Evolutionary conservation across 2,888 invertebrate species (phyloP).

Genomic region (Lycaena phlaeas): DNA sequence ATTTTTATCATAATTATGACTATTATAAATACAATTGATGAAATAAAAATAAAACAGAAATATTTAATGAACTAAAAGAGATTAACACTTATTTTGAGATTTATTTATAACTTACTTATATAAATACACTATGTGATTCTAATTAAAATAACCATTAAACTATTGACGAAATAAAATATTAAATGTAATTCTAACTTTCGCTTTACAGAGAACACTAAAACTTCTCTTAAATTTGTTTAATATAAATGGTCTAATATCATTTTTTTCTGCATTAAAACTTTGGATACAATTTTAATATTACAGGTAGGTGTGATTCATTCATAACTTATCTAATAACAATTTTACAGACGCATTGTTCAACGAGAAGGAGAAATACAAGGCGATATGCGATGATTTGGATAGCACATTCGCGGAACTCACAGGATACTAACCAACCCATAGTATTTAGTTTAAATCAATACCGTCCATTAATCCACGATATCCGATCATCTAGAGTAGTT

Average conservation of each 20-base stretch:
- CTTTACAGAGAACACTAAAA: constrained; percentile 38
- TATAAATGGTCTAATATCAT: constrained; percentile 31
- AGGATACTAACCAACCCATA: constrained; percentile 84
- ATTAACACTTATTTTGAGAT: too few relatives aligned
- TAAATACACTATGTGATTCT: background rate
- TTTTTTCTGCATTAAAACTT: background rate
- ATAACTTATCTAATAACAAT: constrained; percentile 50
- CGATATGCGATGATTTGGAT: constrained; percentile 97
- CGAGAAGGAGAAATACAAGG: constrained; percentile 96
- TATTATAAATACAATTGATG: background rate
- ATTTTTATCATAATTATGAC: background rate
- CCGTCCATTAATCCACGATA: constrained; percentile 38
- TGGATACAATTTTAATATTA: too few relatives aligned
- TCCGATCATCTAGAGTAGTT: constrained; percentile 20
- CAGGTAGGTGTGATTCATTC: constrained; percentile 23
- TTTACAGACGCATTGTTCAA: constrained; percentile 87
- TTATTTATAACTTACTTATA: too few relatives aligned
- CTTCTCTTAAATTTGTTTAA: constrained; percentile 37
- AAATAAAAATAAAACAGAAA: background rate
- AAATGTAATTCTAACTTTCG: constrained; percentile 30
- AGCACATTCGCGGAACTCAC: constrained; percentile 97
- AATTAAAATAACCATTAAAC: background rate
- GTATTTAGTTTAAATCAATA: constrained; percentile 54
- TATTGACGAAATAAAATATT: constrained; percentile 15
- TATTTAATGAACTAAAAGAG: too few relatives aligned